A percentile compares a stretch with the other conserved stretches of the same genome.
phyloP scores from a whole-genome alignment of 2,113 vertebrate species.

The Nesoenas mayeri region DNA sequence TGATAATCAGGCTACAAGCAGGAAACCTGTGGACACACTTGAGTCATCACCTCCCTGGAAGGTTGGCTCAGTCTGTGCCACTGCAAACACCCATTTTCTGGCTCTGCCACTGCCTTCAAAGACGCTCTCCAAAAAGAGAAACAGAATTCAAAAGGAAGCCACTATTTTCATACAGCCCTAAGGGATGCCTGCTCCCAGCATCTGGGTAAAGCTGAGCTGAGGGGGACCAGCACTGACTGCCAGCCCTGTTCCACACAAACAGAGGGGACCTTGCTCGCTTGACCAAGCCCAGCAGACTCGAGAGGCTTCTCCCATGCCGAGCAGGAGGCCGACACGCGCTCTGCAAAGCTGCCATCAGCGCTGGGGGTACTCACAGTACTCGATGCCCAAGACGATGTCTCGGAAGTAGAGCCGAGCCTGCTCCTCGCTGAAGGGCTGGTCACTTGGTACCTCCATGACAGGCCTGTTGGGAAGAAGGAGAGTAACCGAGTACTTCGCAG shows the following conservation, averaged over 20 bases:
- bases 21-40: too few relatives aligned
- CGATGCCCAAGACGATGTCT: slow-evolving; percentile 94
- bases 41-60: too few relatives aligned
- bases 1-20: neutral
- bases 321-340: accelerated
- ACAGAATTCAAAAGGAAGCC: neutral
- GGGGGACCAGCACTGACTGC: neutral
- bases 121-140: neutral
- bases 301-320: neutral
- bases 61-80: neutral
- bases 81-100: neutral
- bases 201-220: neutral
- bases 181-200: accelerated
- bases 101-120: neutral
- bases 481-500: neutral
- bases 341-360: neutral
- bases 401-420: slow-evolving; percentile 90
- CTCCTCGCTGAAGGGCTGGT: slow-evolving; percentile 87
- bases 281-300: accelerated
- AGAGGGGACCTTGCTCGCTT: accelerated
- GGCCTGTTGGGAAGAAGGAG: slow-evolving; percentile 74
- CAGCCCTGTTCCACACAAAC: neutral
- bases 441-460: slow-evolving; percentile 95
- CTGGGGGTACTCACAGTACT: slow-evolving; percentile 88
- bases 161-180: neutral